phyloP scores from a whole-genome alignment of 2,797 vertebrate species.

The Pipistrellus pipistrellus region DNA sequence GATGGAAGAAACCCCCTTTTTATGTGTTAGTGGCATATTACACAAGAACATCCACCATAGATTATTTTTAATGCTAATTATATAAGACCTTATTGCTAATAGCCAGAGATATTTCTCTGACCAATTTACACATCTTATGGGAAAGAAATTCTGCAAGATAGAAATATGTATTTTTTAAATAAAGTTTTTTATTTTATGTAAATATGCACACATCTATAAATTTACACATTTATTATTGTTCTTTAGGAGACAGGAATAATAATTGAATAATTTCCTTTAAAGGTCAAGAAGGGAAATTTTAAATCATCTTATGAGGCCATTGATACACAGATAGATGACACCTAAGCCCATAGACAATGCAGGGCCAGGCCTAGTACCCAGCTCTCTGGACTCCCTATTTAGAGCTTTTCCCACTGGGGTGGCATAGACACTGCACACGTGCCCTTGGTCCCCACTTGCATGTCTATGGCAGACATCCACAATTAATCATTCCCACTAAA shows the following conservation, averaged over 20 bases:
- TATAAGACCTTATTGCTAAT: background rate
- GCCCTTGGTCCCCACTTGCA: too few relatives aligned
- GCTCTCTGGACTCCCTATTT: background rate
- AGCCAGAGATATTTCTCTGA: background rate
- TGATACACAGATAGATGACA: background rate
- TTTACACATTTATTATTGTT: slow-evolving; percentile 12
- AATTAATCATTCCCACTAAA: background rate
- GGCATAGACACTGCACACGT: background rate
- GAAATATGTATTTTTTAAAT: background rate
- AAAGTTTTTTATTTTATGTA: background rate
- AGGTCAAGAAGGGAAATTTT: background rate
- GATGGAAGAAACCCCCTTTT: background rate
- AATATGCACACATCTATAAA: background rate
- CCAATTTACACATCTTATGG: background rate
- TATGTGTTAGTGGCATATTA: too few relatives aligned
- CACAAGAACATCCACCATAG: background rate
- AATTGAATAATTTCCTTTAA: background rate
- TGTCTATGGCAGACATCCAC: background rate
- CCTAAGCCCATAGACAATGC: background rate
- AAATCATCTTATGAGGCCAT: background rate
- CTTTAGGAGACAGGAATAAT: background rate
- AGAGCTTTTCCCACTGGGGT: background rate
- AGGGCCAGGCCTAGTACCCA: background rate
- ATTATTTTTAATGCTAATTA: background rate
- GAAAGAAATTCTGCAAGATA: background rate